Percentiles rank a stretch among this genome's conserved stretches.
These are phyloP conservation scores for Centropus bengalensis DNA, from an alignment of 2,113 vertebrate genomes.

Conservation along the genomic window DNA sequence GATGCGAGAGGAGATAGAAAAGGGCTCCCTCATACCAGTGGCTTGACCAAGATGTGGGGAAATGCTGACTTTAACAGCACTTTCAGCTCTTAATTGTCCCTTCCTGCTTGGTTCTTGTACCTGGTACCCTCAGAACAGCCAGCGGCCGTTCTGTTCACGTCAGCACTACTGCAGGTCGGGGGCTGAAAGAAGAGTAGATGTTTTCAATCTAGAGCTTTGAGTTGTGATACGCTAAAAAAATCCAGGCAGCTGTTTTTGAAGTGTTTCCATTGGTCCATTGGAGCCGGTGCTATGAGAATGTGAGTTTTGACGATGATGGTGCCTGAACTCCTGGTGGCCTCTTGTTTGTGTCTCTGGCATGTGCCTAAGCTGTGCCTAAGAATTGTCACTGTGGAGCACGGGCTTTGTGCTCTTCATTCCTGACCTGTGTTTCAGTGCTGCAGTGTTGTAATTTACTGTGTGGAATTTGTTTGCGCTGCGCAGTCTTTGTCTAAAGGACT, in stretches of 20 bases:
- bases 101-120: neutral
- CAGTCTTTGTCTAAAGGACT: neutral
- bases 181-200: neutral
- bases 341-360: neutral
- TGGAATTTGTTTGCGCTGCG: neutral
- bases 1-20: neutral
- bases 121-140: neutral
- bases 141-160: neutral
- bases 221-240: neutral
- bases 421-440: neutral
- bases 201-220: neutral
- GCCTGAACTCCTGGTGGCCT: neutral
- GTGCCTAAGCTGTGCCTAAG: neutral
- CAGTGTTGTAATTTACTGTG: neutral
- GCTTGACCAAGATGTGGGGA: neutral
- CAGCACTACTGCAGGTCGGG: neutral
- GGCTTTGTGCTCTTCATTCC: neutral
- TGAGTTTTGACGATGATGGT: neutral
- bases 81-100: neutral
- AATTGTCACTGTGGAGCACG: neutral
- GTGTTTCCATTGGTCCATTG: neutral
- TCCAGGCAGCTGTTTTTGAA: neutral
- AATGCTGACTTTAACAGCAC: neutral
- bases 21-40: neutral
- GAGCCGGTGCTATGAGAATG: rapidly evolving